Conservation (phyloP, 2,113 vertebrate species). For the Heloderma charlesbogerti region DNA sequence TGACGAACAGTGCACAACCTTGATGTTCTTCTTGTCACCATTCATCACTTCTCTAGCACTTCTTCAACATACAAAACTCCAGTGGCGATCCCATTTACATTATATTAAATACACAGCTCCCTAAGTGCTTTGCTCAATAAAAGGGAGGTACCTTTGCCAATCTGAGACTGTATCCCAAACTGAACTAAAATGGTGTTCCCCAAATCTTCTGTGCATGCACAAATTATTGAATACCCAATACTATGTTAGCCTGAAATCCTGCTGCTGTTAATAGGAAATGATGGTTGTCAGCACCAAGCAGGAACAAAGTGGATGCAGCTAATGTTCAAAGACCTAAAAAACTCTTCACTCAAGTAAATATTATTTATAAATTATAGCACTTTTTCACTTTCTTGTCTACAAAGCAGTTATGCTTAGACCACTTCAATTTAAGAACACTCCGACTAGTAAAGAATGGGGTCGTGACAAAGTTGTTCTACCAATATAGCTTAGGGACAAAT, state of each 20-base stretch:
- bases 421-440: not conserved
- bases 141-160: not conserved
- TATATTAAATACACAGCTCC: not conserved
- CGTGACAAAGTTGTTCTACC: not conserved
- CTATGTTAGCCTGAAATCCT: not conserved
- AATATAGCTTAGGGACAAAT: not conserved
- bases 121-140: not conserved
- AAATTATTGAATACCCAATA: not conserved
- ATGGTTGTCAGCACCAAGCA: not conserved
- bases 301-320: not conserved
- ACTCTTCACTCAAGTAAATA: not conserved
- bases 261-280: accelerated
- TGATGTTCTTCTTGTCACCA: not conserved
- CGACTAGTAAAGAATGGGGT: not conserved
- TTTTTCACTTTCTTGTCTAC: not conserved
- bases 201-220: accelerated
- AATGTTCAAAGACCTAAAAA: not conserved
- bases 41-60: not conserved
- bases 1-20: not conserved
- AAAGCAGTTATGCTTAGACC: not conserved
- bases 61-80: not conserved
- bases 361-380: not conserved
- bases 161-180: not conserved
- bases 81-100: not conserved
- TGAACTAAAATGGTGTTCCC: not conserved